Conservation (phyloP, 2,888 invertebrate genomes). For the Platycnemis pennipes region DNA sequence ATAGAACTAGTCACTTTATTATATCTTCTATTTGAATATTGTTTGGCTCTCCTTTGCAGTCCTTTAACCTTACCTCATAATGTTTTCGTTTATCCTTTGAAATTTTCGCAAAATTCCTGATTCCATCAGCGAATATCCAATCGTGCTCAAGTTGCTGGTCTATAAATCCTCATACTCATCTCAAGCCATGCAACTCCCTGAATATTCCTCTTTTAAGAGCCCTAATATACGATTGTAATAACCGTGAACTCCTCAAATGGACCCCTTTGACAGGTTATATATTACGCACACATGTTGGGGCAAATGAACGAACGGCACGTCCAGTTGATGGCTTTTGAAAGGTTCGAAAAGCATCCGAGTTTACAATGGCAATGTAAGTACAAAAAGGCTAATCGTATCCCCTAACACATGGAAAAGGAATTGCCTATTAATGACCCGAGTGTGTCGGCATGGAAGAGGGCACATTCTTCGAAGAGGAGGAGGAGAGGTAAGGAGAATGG, state of each 20-base stretch:
- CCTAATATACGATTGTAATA: neutral
- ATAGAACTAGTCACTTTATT: too few relatives aligned
- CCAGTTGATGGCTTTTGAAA: slow-evolving; percentile 19
- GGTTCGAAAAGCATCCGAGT: slow-evolving; percentile 19
- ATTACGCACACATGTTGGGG: neutral
- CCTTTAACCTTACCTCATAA: too few relatives aligned
- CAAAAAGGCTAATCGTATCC: slow-evolving; percentile 56
- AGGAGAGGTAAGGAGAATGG: neutral
- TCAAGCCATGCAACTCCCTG: neutral
- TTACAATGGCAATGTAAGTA: slow-evolving; percentile 49
- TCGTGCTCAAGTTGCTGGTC: neutral
- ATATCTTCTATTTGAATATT: too few relatives aligned
- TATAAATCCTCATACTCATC: slow-evolving; percentile 18
- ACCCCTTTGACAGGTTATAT: slow-evolving; percentile 29
- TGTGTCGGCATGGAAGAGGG: neutral
- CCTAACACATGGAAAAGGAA: slow-evolving; percentile 29
- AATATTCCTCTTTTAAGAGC: neutral
- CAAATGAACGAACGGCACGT: neutral
- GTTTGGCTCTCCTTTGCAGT: too few relatives aligned
- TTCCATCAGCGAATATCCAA: neutral
- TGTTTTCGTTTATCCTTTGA: too few relatives aligned
- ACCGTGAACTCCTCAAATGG: slow-evolving; percentile 9
- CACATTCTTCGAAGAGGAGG: neutral
- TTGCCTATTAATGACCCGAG: slow-evolving; percentile 51
- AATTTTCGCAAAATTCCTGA: neutral